Evolutionary conservation across 2,888 invertebrate genomes (phyloP).

Genomic region (Dorcus hopei): DNA sequence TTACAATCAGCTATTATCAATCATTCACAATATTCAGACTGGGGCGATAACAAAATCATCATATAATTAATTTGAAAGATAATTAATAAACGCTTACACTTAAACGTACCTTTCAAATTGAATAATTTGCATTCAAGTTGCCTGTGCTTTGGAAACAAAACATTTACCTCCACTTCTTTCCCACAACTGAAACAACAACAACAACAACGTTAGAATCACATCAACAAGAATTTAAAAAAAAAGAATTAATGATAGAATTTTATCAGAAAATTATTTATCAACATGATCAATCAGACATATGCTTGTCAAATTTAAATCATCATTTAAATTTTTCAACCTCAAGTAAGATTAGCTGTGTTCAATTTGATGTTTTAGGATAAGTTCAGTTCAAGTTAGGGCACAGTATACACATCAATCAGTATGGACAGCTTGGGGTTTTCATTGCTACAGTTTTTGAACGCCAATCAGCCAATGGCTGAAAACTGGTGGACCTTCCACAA

Average conservation of each 20-base stretch:
- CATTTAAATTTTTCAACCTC: background rate
- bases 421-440: too few relatives aligned
- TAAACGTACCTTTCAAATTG: background rate
- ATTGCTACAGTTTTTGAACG: too few relatives aligned
- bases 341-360: too few relatives aligned
- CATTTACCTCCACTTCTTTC: background rate
- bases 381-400: too few relatives aligned
- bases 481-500: too few relatives aligned
- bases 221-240: background rate
- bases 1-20: background rate
- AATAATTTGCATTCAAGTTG: background rate
- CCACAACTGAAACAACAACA: background rate
- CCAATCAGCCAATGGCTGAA: too few relatives aligned
- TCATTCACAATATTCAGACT: constrained; percentile 5
- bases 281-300: constrained; percentile 9
- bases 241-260: background rate
- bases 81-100: background rate
- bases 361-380: too few relatives aligned
- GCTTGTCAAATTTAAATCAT: constrained; percentile 11
- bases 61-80: background rate
- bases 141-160: too few relatives aligned
- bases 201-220: background rate
- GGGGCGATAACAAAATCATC: constrained; percentile 6
- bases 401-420: too few relatives aligned
- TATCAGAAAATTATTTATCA: constrained; percentile 4